A percentile compares a stretch with the other conserved stretches of the same genome.
Conservation (phyloP, 2,797 vertebrate genomes). For the Lutjanus argentimaculatus region DNA sequence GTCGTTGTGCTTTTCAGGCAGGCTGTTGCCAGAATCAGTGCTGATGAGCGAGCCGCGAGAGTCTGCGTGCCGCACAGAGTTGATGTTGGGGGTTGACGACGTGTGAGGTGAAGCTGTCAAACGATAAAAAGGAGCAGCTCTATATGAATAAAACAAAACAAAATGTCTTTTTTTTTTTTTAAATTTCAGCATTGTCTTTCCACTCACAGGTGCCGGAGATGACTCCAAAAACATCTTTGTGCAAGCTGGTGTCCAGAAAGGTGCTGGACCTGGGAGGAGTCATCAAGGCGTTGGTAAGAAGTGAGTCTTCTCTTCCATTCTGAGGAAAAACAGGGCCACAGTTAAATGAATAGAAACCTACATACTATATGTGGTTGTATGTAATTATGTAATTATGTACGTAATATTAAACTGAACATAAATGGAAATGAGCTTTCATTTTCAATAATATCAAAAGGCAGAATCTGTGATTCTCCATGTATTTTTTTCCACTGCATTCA, state of each 20-base stretch:
- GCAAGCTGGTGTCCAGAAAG: conserved; percentile 91
- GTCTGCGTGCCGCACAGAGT: conserved; percentile 92
- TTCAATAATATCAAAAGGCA: too few species aligned
- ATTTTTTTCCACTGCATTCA: too few species aligned
- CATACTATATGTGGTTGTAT: not conserved
- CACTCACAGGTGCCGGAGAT: conserved; percentile 95
- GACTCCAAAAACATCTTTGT: conserved; percentile 96
- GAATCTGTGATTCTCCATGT: too few species aligned
- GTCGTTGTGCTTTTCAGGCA: conserved; percentile 91
- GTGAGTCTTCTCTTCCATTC: conserved; percentile 91
- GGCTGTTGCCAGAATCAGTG: conserved; percentile 94
- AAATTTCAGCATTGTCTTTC: not conserved
- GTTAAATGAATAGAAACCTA: not conserved
- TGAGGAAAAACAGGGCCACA: conserved; percentile 65
- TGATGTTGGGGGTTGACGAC: conserved; percentile 93
- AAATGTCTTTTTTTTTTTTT: not conserved
- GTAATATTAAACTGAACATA: too few species aligned
- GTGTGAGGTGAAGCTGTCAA: conserved; percentile 93
- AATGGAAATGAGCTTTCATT: too few species aligned
- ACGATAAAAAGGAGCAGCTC: not conserved
- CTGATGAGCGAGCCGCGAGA: conserved; percentile 96
- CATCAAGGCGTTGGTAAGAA: conserved; percentile 85
- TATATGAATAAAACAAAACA: not conserved
- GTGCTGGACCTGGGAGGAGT: conserved; percentile 93
- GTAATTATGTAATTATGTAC: not conserved